Evolutionary conservation across 2,888 invertebrate genomes (phyloP).

Genomic region (Calliopum simillimum): DNA sequence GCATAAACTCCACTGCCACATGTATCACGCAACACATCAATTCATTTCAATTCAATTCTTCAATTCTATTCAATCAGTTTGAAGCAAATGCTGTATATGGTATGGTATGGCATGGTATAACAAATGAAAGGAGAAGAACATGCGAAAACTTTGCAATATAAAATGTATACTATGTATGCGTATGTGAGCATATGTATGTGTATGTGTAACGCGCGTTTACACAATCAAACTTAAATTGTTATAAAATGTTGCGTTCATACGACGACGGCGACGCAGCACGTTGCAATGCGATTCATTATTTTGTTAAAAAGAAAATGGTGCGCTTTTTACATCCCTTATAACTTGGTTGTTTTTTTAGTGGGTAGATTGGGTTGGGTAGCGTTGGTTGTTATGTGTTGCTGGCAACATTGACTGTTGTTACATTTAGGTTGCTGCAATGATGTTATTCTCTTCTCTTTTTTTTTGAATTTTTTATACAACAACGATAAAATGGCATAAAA

Average conservation of each 20-base stretch:
- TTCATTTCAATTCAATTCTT: slow-evolving; percentile 38
- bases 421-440: neutral
- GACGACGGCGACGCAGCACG: slow-evolving; percentile 15
- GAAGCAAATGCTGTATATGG: slow-evolving; percentile 44
- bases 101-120: neutral
- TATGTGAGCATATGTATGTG: neutral
- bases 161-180: neutral
- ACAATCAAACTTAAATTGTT: slow-evolving; percentile 26
- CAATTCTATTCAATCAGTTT: slow-evolving; percentile 63
- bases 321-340: too few species aligned
- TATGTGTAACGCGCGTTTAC: neutral
- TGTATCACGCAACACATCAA: neutral
- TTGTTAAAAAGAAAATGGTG: slow-evolving; percentile 5
- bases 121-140: neutral
- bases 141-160: too few species aligned
- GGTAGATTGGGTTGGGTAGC: too few species aligned
- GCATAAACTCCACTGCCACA: neutral
- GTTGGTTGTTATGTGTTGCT: too few species aligned
- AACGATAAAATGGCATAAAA: neutral
- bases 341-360: too few species aligned
- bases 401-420: too few species aligned
- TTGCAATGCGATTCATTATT: slow-evolving; percentile 34
- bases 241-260: slow-evolving; percentile 23
- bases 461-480: too few species aligned
- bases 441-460: slow-evolving; percentile 7